These are phyloP conservation scores for Xestia ashworthii DNA, from an alignment of 2,888 invertebrate genomes.

Conservation along the genomic window DNA sequence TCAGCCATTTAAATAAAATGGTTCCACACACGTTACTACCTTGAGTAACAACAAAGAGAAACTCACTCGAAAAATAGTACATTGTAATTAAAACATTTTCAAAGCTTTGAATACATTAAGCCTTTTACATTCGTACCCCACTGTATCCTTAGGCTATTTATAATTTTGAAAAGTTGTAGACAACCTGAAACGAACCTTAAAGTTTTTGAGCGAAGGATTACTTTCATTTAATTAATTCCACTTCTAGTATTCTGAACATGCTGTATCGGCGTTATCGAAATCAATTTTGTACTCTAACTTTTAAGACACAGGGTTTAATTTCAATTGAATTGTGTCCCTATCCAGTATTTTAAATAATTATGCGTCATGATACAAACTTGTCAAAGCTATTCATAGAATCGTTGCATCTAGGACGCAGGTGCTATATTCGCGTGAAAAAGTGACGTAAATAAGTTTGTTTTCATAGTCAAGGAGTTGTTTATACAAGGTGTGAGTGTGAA, in stretches of 20 bases:
- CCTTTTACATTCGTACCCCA: conserved; percentile 61
- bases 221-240: conserved; percentile 17
- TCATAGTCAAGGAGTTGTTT: conserved; percentile 50
- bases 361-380: conserved; percentile 30
- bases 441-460: neutral
- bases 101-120: conserved; percentile 68
- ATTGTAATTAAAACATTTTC: conserved; percentile 70
- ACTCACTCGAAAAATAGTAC: conserved; percentile 62
- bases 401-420: neutral
- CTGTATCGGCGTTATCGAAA: conserved; percentile 11
- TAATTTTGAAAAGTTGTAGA: conserved; percentile 37
- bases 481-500: conserved; percentile 56
- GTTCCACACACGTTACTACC: conserved; percentile 31
- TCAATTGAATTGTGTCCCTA: conserved; percentile 2
- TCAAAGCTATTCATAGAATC: neutral
- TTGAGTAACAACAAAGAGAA: conserved; percentile 61
- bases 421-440: neutral
- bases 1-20: conserved; percentile 44
- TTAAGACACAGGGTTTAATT: conserved; percentile 7
- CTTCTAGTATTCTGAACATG: conserved; percentile 17
- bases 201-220: neutral
- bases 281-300: conserved; percentile 15
- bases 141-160: conserved; percentile 55
- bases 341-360: conserved; percentile 34
- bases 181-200: conserved; percentile 42